Evolutionary conservation across 2,888 invertebrate species (phyloP).

Genomic region (Ophioninae sp.): DNA sequence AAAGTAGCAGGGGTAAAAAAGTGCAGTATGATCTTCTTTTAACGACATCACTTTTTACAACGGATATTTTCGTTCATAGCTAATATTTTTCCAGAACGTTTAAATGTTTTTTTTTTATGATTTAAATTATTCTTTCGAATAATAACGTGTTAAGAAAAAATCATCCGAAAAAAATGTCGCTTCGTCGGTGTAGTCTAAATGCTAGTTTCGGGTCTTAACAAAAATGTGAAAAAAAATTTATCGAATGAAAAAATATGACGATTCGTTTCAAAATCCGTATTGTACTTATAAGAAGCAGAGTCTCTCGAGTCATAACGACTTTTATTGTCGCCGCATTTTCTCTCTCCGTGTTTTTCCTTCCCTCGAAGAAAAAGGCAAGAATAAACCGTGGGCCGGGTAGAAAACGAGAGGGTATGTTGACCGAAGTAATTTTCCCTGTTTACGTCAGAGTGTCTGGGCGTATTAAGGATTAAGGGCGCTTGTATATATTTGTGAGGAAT

Average conservation of each 20-base stretch:
- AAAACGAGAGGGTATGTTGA: constrained; percentile 52
- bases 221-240: no score
- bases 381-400: background rate
- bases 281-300: background rate
- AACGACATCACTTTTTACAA: no score
- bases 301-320: constrained; percentile 33
- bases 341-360: background rate
- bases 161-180: no score
- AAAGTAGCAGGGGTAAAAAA: no score
- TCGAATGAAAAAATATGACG: background rate
- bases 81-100: no score
- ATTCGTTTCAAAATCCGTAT: background rate
- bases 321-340: constrained; percentile 1
- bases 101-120: no score
- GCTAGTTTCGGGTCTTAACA: no score
- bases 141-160: no score
- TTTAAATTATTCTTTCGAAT: no score
- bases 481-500: constrained; percentile 27
- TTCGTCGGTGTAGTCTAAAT: no score
- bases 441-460: constrained; percentile 36
- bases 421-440: constrained; percentile 59
- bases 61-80: no score
- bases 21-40: no score
- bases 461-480: constrained; percentile 41
- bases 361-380: background rate